Percentiles rank a stretch among this genome's conserved stretches.
These are phyloP conservation scores for Percina caprodes DNA, from an alignment of 2,113 vertebrate species.

Conservation along the genomic window DNA sequence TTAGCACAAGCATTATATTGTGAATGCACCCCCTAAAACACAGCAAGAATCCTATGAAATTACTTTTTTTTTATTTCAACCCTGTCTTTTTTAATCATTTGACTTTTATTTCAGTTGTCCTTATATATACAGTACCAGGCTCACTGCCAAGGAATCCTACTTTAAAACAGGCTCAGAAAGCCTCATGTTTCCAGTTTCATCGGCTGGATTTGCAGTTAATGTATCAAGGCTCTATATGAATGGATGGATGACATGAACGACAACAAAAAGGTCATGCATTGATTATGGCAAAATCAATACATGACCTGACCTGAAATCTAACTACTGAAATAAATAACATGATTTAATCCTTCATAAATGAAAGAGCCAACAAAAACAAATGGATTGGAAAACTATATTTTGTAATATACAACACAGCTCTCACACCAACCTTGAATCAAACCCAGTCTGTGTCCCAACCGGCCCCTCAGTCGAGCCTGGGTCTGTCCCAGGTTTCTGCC, in stretches of 20 bases:
- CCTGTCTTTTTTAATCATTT: background rate
- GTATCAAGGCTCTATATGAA: constrained; percentile 18
- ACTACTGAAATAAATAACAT: background rate
- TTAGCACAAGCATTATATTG: constrained; percentile 66
- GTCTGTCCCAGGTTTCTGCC: too few species aligned
- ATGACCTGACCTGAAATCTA: constrained; percentile 9
- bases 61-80: background rate
- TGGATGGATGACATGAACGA: background rate
- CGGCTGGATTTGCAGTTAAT: constrained; percentile 14
- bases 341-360: background rate
- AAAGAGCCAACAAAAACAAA: background rate
- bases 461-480: too few species aligned
- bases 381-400: background rate
- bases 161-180: background rate
- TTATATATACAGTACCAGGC: background rate
- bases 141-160: background rate
- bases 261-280: background rate
- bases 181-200: constrained; percentile 3
- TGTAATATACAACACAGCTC: background rate
- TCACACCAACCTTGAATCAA: background rate
- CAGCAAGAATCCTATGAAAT: constrained; percentile 12
- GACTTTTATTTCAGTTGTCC: background rate
- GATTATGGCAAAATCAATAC: background rate
- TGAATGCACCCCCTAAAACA: constrained; percentile 44
- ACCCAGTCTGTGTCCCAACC: background rate